A percentile compares a stretch with the other conserved stretches of the same genome.
Conservation (phyloP, 1,140 invertebrate genomes). For the Drosophila serrata region DNA sequence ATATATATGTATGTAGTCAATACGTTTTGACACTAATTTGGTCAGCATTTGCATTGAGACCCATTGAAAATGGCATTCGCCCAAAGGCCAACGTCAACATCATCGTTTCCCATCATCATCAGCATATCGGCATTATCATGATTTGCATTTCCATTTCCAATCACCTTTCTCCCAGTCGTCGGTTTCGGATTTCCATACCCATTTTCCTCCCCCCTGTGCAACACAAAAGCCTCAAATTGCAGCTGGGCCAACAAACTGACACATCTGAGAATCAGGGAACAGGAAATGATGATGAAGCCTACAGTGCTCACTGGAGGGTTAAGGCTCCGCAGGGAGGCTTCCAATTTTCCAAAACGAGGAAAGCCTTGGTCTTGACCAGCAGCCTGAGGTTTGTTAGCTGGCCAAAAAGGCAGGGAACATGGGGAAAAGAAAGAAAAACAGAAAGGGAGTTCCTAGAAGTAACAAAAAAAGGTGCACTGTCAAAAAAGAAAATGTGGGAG, state of each 20-base stretch:
- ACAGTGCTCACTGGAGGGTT: slow-evolving; percentile 6
- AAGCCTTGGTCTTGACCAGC: slow-evolving; percentile 11
- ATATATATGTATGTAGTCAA: slow-evolving; percentile 57
- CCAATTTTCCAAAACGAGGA: background rate
- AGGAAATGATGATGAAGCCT: slow-evolving; percentile 33
- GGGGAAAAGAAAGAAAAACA: background rate
- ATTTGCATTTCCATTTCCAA: slow-evolving; percentile 50
- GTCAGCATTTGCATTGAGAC: slow-evolving; percentile 75
- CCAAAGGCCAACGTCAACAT: slow-evolving; percentile 54
- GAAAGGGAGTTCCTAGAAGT: background rate
- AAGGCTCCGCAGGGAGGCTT: background rate
- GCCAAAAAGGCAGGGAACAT: slow-evolving; percentile 21
- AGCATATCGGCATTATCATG: slow-evolving; percentile 41
- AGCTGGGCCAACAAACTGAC: slow-evolving; percentile 67
- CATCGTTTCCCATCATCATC: slow-evolving; percentile 34
- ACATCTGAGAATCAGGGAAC: slow-evolving; percentile 21
- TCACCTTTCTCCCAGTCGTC: background rate
- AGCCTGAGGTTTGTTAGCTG: slow-evolving; percentile 28
- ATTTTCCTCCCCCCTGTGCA: slow-evolving; percentile 59
- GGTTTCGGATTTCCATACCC: background rate
- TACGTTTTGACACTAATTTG: slow-evolving; percentile 81
- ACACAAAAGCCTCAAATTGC: slow-evolving; percentile 76
- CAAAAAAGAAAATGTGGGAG: background rate
- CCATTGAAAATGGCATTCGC: slow-evolving; percentile 68
- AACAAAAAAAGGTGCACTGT: slow-evolving; percentile 2